Evolutionary conservation across 2,888 invertebrate species (phyloP).

Genomic region (Heteromurus nitidus): DNA sequence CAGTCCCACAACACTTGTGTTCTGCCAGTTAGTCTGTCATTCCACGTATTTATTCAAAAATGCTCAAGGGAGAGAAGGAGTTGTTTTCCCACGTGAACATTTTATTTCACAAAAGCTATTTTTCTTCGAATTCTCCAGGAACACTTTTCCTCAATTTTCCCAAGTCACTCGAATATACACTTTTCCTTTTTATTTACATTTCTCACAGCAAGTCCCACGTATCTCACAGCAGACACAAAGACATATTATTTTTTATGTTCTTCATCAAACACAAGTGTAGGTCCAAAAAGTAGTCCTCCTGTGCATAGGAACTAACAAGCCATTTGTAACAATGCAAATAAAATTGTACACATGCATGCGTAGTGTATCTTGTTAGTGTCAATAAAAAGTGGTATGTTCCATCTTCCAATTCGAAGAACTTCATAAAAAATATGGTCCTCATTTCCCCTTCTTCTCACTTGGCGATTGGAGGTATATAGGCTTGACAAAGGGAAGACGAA

Average conservation of each 20-base stretch:
- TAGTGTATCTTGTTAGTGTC: slow-evolving; percentile 31
- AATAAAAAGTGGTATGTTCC: slow-evolving; percentile 41
- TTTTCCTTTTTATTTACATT: no score
- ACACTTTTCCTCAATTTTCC: neutral
- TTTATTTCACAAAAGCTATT: neutral
- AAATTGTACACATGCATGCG: neutral
- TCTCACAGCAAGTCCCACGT: slow-evolving; percentile 21
- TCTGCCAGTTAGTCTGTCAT: no score
- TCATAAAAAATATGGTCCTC: slow-evolving; percentile 12
- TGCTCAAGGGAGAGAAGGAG: neutral
- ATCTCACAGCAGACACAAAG: neutral
- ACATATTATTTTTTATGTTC: neutral
- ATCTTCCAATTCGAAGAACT: slow-evolving; percentile 25
- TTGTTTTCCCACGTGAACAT: slow-evolving; percentile 15
- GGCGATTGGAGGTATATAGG: neutral
- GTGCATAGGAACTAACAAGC: neutral
- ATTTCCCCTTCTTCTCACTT: neutral
- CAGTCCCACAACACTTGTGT: no score
- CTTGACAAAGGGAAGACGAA: no score
- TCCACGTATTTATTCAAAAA: no score
- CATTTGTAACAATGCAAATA: neutral
- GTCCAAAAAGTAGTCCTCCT: neutral
- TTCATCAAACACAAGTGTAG: slow-evolving; percentile 11
- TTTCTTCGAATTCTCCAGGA: slow-evolving; percentile 24
- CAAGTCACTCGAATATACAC: neutral